Base-by-base conservation (phyloP, 1,140 invertebrate genomes). In the Aphaenogaster floridana region DNA sequence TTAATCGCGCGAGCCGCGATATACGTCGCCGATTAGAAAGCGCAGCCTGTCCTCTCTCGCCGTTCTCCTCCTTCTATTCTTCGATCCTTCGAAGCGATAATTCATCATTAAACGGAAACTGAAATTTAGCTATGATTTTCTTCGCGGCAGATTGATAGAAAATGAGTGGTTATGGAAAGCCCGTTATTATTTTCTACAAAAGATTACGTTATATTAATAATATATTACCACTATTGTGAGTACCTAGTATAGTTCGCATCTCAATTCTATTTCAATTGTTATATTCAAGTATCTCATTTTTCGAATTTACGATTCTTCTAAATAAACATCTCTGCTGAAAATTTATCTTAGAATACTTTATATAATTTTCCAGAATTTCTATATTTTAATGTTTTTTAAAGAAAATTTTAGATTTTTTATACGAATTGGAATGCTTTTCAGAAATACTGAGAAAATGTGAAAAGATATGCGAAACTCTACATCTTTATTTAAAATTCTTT, bases 11-110 rank as follows among this genome's bases (percentile, higher is more conserved):
- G 54, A 66, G 28, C n/a, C 8, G 79, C 64, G 52, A 83, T 71
- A 71, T 71, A 72, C 21, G 52, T 74, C 54, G 42, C 42, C 80
- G 80, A 84, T 86, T 86, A 79, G 48, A 79, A 86, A 79, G 61
- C 42, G 5, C 45, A 13, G 72, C 9, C 15, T 71, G n/a, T 71
- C 21, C 36, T 15, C 52, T 34, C 13, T 5, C 15, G 13, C 78
- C 21, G 34, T 69, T 34, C 3, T 15, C 21, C 28, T 61, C 21
- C 39, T 50, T 34, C 64, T 61, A 39, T 61, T 83, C 52, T 36
- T 36, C 80, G 54, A 36, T 21, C 9, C 39, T 72, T 1, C 36
- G 36, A 3, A 72, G 15, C 79, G 50, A 59, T 48, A 72, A 83
- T 84, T 61, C 28, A 21, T 61, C 63, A 61, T 76, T 48, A 39